Evolutionary conservation across 2,888 invertebrate genomes (phyloP).

Genomic region (Dynastes maya): DNA sequence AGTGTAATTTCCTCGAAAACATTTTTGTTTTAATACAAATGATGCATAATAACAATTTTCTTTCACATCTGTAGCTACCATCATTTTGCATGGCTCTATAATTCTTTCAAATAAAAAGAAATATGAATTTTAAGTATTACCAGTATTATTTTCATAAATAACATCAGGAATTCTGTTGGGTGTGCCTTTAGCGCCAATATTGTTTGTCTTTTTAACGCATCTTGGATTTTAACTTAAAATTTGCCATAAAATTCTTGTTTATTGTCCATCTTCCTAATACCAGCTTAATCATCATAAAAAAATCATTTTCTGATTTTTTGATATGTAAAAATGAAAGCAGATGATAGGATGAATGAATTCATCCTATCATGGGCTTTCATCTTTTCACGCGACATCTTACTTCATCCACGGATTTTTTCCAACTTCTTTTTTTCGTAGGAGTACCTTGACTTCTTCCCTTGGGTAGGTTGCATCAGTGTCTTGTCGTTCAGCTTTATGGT

Average conservation of each 20-base stretch:
- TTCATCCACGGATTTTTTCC: conserved; percentile 50
- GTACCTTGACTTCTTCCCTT: conserved; percentile 36
- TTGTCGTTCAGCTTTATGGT: conserved; percentile 28
- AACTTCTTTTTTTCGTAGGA: conserved; percentile 52
- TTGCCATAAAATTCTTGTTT: not conserved
- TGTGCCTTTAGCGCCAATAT: not conserved
- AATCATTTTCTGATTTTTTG: too few relatives aligned
- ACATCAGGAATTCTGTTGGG: not conserved
- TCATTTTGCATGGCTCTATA: conserved; percentile 13
- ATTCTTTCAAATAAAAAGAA: not conserved
- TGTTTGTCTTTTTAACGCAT: not conserved
- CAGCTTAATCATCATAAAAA: too few relatives aligned
- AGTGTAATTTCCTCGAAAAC: not conserved
- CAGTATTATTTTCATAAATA: not conserved
- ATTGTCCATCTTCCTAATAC: too few relatives aligned
- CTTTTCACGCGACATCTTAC: conserved; percentile 41
- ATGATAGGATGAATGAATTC: conserved; percentile 13
- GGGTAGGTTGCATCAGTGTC: not conserved
- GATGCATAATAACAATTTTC: conserved; percentile 14
- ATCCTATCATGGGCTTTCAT: not conserved
- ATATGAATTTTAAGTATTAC: too few relatives aligned
- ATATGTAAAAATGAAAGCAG: too few relatives aligned
- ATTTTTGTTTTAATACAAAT: not conserved
- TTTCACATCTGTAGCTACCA: not conserved
- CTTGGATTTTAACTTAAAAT: not conserved